Percentiles rank a stretch among this genome's conserved stretches.
phyloP scores from a whole-genome alignment of 2,113 vertebrate genomes.

The Embiotoca jacksoni region DNA sequence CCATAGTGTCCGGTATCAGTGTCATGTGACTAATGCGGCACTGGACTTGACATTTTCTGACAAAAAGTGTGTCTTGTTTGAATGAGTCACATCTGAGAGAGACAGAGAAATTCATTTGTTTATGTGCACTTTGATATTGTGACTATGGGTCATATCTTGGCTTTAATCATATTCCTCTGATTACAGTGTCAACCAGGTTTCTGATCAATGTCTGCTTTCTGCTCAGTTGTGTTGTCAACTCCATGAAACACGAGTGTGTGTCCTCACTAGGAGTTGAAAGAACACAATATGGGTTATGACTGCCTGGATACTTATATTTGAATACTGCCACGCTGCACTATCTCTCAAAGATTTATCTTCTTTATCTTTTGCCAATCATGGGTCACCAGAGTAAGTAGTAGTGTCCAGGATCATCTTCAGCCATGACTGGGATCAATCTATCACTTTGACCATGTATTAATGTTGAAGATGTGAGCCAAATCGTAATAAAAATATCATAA shows the following conservation, averaged over 20 bases:
- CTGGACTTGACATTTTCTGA: neutral
- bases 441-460: neutral
- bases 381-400: neutral
- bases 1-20: neutral
- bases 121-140: neutral
- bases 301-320: conserved; percentile 5
- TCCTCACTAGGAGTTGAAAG: neutral
- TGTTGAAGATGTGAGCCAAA: neutral
- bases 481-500: neutral
- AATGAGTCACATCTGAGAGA: neutral
- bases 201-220: conserved; percentile 5
- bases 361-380: neutral
- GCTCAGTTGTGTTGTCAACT: conserved; percentile 7
- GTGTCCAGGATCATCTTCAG: conserved; percentile 10
- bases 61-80: conserved; percentile 1
- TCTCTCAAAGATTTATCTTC: neutral
- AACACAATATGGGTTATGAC: neutral
- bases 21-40: neutral
- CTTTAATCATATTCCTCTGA: conserved; percentile 9
- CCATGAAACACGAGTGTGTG: neutral
- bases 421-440: conserved; percentile 3
- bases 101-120: neutral
- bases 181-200: conserved; percentile 19
- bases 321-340: neutral
- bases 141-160: neutral